These are phyloP conservation scores for Aurelia aurita complex sp. Pacific DNA, from an alignment of 30 jellyfish, hydroid and myxozoan species.

Conservation along the genomic window DNA sequence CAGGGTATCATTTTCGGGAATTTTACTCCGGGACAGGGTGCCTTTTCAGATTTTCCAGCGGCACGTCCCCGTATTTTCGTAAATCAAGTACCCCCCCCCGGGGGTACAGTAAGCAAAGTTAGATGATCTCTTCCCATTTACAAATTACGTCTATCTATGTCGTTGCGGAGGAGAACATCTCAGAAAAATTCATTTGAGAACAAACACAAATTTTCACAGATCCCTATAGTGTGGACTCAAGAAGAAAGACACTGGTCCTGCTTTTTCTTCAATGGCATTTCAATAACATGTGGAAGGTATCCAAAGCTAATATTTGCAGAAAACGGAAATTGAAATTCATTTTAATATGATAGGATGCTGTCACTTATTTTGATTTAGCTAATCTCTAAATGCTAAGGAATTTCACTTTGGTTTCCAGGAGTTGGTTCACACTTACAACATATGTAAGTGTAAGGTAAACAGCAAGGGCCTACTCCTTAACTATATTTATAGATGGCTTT, in stretches of 20 bases:
- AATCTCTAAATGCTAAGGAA: conserved; percentile 29
- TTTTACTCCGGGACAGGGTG: no score
- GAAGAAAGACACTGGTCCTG: not conserved
- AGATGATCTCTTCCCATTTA: no score
- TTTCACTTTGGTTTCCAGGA: conserved; percentile 16
- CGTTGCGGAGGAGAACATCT: no score
- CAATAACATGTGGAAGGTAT: not conserved
- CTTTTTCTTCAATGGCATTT: conserved; percentile 24
- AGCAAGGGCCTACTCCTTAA: conserved; percentile 22
- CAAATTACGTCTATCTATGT: no score
- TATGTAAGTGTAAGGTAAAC: conserved; percentile 8
- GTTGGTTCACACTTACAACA: conserved; percentile 21
- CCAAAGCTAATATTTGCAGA: conserved; percentile 22
- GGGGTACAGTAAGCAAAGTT: no score
- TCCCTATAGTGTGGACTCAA: no score
- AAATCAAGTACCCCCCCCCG: no score
- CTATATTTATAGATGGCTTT: not conserved
- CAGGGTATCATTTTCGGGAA: no score
- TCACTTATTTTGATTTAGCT: conserved; percentile 18
- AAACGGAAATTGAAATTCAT: conserved; percentile 34
- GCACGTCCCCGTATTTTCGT: no score
- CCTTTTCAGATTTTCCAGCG: no score
- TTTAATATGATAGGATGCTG: conserved; percentile 2
- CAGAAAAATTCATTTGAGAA: no score
- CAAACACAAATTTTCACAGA: no score